These are phyloP conservation scores for Xenentodon cancila DNA, from an alignment of 2,797 vertebrate species.

Conservation along the genomic window DNA sequence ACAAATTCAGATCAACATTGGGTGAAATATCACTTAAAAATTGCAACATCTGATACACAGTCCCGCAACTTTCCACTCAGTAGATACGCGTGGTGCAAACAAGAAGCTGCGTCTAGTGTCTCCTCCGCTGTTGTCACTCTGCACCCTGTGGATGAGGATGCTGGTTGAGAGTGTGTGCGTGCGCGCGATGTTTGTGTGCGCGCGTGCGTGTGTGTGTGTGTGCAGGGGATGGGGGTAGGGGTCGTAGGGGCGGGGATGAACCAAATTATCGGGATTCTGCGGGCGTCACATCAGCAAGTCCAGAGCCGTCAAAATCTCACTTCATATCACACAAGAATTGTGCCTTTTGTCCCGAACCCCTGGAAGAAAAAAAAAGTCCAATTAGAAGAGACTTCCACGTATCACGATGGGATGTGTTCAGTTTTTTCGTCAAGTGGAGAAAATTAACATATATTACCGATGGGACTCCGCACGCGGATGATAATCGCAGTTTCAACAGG, in stretches of 20 bases:
- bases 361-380: neutral
- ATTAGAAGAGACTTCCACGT: neutral
- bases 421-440: slow-evolving; percentile 2
- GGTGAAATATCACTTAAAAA: neutral
- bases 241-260: neutral
- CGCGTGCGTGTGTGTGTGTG: neutral
- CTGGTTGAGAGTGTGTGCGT: slow-evolving; percentile 1
- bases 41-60: slow-evolving; percentile 9
- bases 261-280: slow-evolving; percentile 8
- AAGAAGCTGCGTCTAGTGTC: slow-evolving; percentile 3
- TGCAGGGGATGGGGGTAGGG: neutral
- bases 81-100: neutral
- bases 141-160: slow-evolving; percentile 49
- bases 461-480: neutral
- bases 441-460: slow-evolving; percentile 10
- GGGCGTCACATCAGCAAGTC: slow-evolving; percentile 62
- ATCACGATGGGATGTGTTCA: slow-evolving; percentile 1
- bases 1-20: neutral
- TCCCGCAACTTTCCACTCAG: slow-evolving; percentile 58
- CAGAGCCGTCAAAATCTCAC: slow-evolving; percentile 32
- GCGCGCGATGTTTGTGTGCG: neutral
- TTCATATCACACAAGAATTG: slow-evolving; percentile 17
- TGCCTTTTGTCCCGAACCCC: neutral
- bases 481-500: neutral
- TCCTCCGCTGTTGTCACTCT: slow-evolving; percentile 38